Base-by-base conservation (phyloP, 2,113 vertebrate species). In the Tichodroma muraria region DNA sequence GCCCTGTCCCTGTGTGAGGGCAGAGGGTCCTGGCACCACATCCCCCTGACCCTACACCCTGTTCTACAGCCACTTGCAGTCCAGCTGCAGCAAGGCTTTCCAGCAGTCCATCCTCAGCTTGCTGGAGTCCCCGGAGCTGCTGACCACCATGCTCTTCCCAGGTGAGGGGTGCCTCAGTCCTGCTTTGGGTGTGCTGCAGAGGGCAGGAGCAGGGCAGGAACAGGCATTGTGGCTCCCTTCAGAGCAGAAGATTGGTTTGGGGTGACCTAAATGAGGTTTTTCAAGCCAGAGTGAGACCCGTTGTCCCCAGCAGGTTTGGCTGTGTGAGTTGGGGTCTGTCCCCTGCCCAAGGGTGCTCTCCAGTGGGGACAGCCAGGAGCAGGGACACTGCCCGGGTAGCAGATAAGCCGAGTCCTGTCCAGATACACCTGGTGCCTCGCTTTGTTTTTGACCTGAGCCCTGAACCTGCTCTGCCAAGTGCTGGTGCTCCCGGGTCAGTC, bases 141-240 rank as follows among this genome's bases (percentile, higher is more conserved):
- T 99, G 61, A 98, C 98, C 79, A 99, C 99, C 42, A 99, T 99
- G 98, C 97, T 99, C 64, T 98, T 99, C 86, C 99, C 99, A 98
- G 99, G 99, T 99, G 91, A 49, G 97, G 65, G 53, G 12, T 15
- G 18, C 37, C 52, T 14, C 2, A 2, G 31, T 6, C 8, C 53
- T 53, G 66, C 66, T 27, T 56, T 0, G 2, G 15, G 2, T 8
- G 37, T 8, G 70, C 61, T 27, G 52, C 50, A 42, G 27, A 75
- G 40, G 38, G 56, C 19, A 33, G 85, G 52, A 57, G 72, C 68
- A 16, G 68, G 44, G 52, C 77, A 75, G 53, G 49, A 28, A 2
- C 33, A 22, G 73, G 37, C 6, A 3, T 30, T 20, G 16, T 1
- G 23, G 15, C 53, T 65, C 37, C 10, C 19, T 65, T 13, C 31